phyloP scores from a whole-genome alignment of 2,888 invertebrate species.

The Drosophila fungiperda region DNA sequence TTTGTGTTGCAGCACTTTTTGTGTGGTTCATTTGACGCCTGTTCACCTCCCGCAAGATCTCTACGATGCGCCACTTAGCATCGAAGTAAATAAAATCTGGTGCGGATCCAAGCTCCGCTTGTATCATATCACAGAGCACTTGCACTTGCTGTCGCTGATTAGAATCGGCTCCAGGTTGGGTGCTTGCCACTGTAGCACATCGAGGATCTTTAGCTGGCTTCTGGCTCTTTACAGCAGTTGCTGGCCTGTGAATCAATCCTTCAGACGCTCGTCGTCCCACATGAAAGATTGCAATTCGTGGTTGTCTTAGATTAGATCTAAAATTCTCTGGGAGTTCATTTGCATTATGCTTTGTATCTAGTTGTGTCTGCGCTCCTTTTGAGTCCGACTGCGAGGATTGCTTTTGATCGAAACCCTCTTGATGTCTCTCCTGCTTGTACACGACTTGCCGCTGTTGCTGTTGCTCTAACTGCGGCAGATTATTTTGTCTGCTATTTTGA shows the following conservation, averaged over 20 bases:
- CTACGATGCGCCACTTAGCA: conserved; percentile 78
- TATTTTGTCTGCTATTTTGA: neutral
- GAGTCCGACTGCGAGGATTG: neutral
- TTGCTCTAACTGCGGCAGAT: neutral
- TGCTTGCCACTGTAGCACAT: neutral
- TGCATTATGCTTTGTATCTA: neutral
- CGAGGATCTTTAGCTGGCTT: neutral
- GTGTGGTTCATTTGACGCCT: conserved; percentile 57
- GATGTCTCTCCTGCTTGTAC: neutral
- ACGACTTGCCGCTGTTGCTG: neutral
- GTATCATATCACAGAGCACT: conserved; percentile 73
- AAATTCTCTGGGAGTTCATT: neutral
- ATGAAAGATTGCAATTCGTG: conserved; percentile 11
- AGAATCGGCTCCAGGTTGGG: neutral
- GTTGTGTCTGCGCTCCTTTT: neutral
- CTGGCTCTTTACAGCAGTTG: neutral
- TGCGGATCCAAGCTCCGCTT: conserved; percentile 52
- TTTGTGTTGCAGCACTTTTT: conserved; percentile 9
- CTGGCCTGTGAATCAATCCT: neutral
- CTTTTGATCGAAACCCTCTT: neutral
- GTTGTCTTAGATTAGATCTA: neutral
- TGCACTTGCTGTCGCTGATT: conserved; percentile 49
- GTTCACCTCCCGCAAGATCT: conserved; percentile 72
- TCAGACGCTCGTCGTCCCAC: neutral
- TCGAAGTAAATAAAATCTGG: conserved; percentile 74